A percentile compares a stretch with the other conserved stretches of the same genome.
Conservation (phyloP, 2,113 vertebrate species). For the Urocitellus parryii region DNA sequence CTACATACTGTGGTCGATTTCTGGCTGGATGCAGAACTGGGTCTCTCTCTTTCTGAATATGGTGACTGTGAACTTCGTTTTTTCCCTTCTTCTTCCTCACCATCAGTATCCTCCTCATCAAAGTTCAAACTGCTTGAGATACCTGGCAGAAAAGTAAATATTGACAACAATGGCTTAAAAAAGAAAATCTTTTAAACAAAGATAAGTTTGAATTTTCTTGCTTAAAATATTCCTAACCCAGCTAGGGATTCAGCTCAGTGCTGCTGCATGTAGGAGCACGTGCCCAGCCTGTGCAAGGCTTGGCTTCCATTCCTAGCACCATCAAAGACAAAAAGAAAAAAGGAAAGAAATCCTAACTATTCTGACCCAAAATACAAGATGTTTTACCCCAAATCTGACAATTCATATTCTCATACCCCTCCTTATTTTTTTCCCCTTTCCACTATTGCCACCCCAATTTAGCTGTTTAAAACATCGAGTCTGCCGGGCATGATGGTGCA, state of each 20-base stretch:
- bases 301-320: too few species aligned
- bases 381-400: not conserved
- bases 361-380: not conserved
- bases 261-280: too few species aligned
- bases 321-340: not conserved
- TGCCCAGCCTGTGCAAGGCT: too few species aligned
- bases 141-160: slow-evolving; percentile 86
- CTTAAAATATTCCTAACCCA: slow-evolving; percentile 27
- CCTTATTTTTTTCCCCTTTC: not conserved
- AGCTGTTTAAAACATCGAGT: not conserved
- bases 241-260: not conserved
- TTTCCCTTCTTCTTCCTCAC: slow-evolving; percentile 86
- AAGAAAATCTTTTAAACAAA: not conserved
- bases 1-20: slow-evolving; percentile 91
- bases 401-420: not conserved
- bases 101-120: slow-evolving; percentile 92
- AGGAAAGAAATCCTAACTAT: not conserved
- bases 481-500: not conserved
- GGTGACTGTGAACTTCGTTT: slow-evolving; percentile 84
- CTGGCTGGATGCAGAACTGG: slow-evolving; percentile 90
- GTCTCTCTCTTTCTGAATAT: slow-evolving; percentile 87
- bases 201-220: not conserved
- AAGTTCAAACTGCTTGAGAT: slow-evolving; percentile 96
- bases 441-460: not conserved
- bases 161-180: not conserved